Evolutionary conservation across 2,888 invertebrate species (phyloP).

Genomic region (Cantharis nigra): DNA sequence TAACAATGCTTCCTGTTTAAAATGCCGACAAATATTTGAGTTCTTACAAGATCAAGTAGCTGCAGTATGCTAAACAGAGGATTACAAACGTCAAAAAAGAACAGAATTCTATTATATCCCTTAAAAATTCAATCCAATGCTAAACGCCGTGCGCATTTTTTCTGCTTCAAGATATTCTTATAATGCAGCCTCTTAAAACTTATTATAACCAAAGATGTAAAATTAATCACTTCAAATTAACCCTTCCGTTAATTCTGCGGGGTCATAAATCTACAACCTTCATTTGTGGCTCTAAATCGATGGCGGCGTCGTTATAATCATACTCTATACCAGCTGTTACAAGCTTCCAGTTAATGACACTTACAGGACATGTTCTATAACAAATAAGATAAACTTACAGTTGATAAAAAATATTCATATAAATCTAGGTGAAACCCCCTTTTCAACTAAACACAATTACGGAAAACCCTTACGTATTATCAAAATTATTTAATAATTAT

Average conservation of each 20-base stretch:
- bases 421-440: neutral
- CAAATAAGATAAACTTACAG: slow-evolving; percentile 8
- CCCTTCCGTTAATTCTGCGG: slow-evolving; percentile 55
- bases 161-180: neutral
- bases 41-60: slow-evolving; percentile 47
- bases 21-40: slow-evolving; percentile 50
- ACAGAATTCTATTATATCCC: slow-evolving; percentile 20
- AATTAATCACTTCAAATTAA: slow-evolving; percentile 56
- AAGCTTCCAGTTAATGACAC: slow-evolving; percentile 34
- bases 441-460: neutral
- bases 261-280: slow-evolving; percentile 55
- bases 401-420: slow-evolving; percentile 6
- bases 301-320: slow-evolving; percentile 43
- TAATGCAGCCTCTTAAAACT: slow-evolving; percentile 13
- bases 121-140: slow-evolving; percentile 3
- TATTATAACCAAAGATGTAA: slow-evolving; percentile 41
- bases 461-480: neutral
- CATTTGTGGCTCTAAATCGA: slow-evolving; percentile 53
- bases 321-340: slow-evolving; percentile 52
- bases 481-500: neutral
- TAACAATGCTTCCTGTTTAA: slow-evolving; percentile 44
- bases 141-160: neutral
- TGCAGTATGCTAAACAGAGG: slow-evolving; percentile 47
- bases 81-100: slow-evolving; percentile 39
- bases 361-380: slow-evolving; percentile 14